Evolutionary conservation across 2,797 vertebrate species (phyloP).

Genomic region (Poecilia picta): DNA sequence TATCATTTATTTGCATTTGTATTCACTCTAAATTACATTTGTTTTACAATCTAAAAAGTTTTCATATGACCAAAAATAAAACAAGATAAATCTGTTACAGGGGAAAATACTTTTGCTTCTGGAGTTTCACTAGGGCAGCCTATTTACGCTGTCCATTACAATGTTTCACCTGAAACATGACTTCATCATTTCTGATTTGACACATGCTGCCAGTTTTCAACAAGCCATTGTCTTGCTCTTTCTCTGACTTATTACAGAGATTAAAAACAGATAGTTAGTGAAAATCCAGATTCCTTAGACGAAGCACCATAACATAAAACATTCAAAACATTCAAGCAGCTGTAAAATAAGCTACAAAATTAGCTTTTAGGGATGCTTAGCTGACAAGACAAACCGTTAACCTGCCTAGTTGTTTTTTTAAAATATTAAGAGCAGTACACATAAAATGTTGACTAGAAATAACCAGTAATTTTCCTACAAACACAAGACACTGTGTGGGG

Average conservation of each 20-base stretch:
- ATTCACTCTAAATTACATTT: neutral
- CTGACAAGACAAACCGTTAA: neutral
- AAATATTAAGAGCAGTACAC: neutral
- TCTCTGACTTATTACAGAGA: neutral
- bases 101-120: neutral
- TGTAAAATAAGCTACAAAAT: neutral
- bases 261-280: neutral
- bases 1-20: neutral
- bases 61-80: neutral
- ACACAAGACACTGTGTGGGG: constrained; percentile 1
- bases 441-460: neutral
- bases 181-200: too few relatives aligned
- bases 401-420: neutral
- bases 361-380: neutral
- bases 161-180: neutral
- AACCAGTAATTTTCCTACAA: neutral
- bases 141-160: neutral
- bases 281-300: neutral
- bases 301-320: neutral
- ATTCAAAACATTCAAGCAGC: neutral
- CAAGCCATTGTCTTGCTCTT: neutral
- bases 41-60: neutral
- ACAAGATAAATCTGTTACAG: neutral
- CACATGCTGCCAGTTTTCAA: too few relatives aligned
- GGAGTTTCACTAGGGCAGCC: neutral